Conservation (phyloP, 30 jellyfish, hydroid and myxozoan genomes). For the Chrysaora quinquecirrha region DNA sequence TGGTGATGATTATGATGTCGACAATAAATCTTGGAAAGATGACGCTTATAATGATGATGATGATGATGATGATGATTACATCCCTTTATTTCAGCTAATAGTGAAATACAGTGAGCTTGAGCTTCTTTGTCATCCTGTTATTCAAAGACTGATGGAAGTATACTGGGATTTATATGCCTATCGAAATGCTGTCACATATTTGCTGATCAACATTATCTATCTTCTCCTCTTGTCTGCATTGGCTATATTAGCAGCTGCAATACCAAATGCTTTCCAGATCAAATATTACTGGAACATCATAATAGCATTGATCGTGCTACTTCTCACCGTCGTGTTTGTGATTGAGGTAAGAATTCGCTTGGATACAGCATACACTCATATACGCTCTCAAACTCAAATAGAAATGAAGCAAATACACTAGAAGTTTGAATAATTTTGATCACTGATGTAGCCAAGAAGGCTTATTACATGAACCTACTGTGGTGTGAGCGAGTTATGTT, state of each 20-base stretch:
- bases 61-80: no score
- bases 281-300: constrained; percentile 24
- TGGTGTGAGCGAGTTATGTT: no score
- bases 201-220: constrained; percentile 35
- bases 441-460: no score
- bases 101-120: constrained; percentile 59
- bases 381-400: no score
- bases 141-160: constrained; percentile 24
- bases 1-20: no score
- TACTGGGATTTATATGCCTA: constrained; percentile 44
- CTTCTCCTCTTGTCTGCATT: constrained; percentile 46
- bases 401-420: no score
- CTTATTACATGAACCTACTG: no score
- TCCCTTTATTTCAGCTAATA: constrained; percentile 46
- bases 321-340: constrained; percentile 38
- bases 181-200: background rate
- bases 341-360: constrained; percentile 33
- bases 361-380: no score
- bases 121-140: constrained; percentile 60
- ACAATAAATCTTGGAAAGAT: no score
- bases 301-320: background rate
- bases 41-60: no score
- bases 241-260: constrained; percentile 9
- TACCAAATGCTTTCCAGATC: constrained; percentile 1
- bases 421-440: no score